These are phyloP conservation scores for Carollia perspicillata DNA, from an alignment of 2,113 vertebrate species.

Conservation along the genomic window DNA sequence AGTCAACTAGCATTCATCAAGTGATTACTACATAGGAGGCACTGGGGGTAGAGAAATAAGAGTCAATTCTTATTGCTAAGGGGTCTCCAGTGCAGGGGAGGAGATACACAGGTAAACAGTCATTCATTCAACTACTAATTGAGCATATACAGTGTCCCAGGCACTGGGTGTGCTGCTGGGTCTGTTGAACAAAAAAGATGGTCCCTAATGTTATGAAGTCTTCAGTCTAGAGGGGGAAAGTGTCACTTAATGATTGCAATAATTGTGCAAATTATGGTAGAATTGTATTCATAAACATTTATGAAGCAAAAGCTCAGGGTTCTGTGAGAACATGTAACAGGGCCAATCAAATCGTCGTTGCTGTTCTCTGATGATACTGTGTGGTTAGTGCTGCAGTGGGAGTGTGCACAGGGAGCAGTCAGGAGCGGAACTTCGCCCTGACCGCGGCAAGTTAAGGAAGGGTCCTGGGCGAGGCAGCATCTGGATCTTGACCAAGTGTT, in stretches of 20 bases:
- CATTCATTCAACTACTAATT: neutral
- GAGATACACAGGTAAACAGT: neutral
- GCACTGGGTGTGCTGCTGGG: neutral
- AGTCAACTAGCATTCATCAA: neutral
- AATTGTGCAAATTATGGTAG: neutral
- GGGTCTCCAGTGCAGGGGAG: neutral
- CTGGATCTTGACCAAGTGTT: neutral
- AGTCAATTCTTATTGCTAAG: neutral
- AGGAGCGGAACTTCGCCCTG: no score
- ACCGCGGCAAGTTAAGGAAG: neutral
- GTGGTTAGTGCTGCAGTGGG: neutral
- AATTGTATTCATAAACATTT: neutral
- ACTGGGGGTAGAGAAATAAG: neutral
- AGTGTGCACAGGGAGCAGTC: rapidly evolving
- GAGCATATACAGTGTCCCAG: neutral
- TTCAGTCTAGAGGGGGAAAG: neutral
- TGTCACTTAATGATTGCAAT: neutral
- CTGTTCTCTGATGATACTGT: neutral
- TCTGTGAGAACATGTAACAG: neutral
- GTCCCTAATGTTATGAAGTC: neutral
- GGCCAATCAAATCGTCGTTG: no score
- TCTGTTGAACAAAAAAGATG: neutral
- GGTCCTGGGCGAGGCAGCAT: neutral
- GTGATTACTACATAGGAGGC: neutral
- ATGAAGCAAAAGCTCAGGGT: neutral